Percentiles rank a stretch among this genome's conserved stretches.
Evolutionary conservation across 2,888 invertebrate species (phyloP).

Genomic region (Adineta ricciae): DNA sequence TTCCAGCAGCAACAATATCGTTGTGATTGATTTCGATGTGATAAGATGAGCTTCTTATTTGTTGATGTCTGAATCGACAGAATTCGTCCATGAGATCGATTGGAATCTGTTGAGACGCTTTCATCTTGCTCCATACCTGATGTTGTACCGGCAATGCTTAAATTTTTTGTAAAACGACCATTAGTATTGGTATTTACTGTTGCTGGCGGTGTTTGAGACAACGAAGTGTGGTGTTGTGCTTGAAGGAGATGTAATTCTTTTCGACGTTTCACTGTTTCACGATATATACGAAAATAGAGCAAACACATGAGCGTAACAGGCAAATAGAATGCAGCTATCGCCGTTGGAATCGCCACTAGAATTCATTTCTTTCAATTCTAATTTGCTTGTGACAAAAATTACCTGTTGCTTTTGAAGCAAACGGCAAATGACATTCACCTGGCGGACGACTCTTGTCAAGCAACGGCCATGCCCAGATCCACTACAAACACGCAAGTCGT

Average conservation of each 20-base stretch:
- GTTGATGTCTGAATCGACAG: background rate
- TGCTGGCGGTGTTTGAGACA: slow-evolving; percentile 35
- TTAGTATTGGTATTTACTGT: slow-evolving; percentile 55
- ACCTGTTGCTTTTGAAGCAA: background rate
- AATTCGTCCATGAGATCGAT: background rate
- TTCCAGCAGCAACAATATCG: background rate
- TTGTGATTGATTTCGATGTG: background rate
- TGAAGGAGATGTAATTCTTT: slow-evolving; percentile 63
- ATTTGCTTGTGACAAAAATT: background rate
- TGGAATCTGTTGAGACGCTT: background rate
- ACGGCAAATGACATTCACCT: background rate
- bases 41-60: background rate
- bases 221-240: slow-evolving; percentile 35
- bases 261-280: slow-evolving; percentile 87
- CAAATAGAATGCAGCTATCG: slow-evolving; percentile 90
- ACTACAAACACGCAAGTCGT: too few relatives aligned
- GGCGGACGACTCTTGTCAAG: background rate
- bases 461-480: slow-evolving; percentile 9
- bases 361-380: background rate
- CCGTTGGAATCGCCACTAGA: slow-evolving; percentile 56
- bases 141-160: background rate
- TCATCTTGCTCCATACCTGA: background rate
- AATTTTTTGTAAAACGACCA: slow-evolving; percentile 37
- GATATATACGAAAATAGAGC: slow-evolving; percentile 87
- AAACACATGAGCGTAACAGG: slow-evolving; percentile 91